Evolutionary conservation across 2,888 invertebrate species (phyloP).

Genomic region (Hymenopus coronatus): DNA sequence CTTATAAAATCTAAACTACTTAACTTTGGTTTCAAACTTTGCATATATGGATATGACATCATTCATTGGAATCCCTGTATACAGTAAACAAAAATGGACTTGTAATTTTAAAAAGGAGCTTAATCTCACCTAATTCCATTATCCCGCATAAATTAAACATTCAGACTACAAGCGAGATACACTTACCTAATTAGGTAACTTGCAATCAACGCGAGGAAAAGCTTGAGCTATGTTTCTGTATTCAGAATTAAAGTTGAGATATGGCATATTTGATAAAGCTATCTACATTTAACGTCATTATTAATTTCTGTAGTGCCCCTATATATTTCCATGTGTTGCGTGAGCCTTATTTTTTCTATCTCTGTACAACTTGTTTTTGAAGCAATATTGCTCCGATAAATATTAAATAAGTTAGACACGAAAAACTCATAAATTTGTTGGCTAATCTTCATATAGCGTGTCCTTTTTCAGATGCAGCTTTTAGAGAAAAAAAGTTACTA

Average conservation of each 20-base stretch:
- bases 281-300: no score
- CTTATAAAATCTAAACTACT: no score
- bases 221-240: background rate
- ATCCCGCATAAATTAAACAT: no score
- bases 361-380: background rate
- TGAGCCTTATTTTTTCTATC: background rate
- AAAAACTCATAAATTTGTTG: background rate
- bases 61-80: no score
- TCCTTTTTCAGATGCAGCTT: background rate
- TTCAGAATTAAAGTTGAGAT: background rate
- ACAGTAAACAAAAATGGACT: no score
- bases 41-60: no score
- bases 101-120: no score
- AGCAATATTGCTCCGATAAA: background rate
- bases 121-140: no score
- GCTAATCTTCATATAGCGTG: background rate
- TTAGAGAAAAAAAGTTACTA: background rate
- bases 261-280: background rate
- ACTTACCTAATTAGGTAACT: no score
- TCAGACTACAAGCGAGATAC: no score
- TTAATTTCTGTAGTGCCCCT: background rate
- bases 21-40: no score
- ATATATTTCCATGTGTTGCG: background rate
- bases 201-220: background rate
- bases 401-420: background rate